These are phyloP conservation scores for Idaea straminata DNA, from an alignment of 2,888 invertebrate genomes.

Conservation along the genomic window DNA sequence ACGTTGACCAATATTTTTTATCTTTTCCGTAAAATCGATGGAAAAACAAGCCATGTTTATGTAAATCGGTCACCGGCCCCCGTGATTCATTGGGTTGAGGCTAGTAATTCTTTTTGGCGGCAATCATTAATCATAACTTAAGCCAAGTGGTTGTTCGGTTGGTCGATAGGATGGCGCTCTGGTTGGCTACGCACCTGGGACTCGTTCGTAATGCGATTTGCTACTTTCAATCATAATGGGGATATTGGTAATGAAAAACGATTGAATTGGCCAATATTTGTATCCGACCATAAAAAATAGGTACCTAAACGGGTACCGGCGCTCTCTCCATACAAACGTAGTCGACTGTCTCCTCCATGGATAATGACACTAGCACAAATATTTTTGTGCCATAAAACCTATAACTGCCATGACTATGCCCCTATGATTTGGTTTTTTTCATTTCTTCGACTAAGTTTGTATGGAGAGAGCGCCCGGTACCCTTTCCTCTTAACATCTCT, in stretches of 20 bases:
- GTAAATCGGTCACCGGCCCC: conserved; percentile 31
- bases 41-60: conserved; percentile 41
- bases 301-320: background rate
- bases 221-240: background rate
- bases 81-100: conserved; percentile 43
- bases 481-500: too few relatives aligned
- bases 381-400: too few relatives aligned
- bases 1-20: background rate
- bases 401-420: too few relatives aligned
- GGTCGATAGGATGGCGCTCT: conserved; percentile 15
- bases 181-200: conserved; percentile 27
- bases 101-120: conserved; percentile 44
- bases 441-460: too few relatives aligned
- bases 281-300: background rate
- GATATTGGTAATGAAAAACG: too few relatives aligned
- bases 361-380: too few relatives aligned
- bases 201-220: conserved; percentile 13
- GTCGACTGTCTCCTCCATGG: too few relatives aligned
- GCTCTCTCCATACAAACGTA: too few relatives aligned
- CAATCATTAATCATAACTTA: conserved; percentile 45
- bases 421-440: too few relatives aligned
- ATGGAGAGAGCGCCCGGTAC: too few relatives aligned
- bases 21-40: conserved; percentile 7
- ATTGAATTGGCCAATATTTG: background rate
- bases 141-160: conserved; percentile 20